Conservation (phyloP, 2,797 vertebrate species). For the Pseudotriccus pelzelni region DNA sequence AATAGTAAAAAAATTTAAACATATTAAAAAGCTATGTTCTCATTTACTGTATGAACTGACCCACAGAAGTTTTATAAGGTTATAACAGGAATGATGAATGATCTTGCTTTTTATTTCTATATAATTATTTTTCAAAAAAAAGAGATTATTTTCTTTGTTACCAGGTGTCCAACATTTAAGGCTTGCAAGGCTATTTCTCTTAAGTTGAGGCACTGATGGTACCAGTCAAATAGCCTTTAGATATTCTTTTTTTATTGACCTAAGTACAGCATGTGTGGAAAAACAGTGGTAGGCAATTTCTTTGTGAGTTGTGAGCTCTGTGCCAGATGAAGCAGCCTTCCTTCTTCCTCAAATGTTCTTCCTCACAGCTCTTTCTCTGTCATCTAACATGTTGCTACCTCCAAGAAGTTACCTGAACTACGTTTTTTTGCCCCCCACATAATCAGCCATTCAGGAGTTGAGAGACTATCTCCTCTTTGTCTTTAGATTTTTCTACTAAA, state of each 20-base stretch:
- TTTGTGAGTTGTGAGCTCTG: not conserved
- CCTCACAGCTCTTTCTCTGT: not conserved
- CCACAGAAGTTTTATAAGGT: not conserved
- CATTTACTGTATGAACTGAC: not conserved
- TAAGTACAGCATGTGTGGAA: not conserved
- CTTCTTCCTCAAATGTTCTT: not conserved
- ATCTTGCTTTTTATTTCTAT: not conserved
- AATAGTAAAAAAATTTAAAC: not conserved
- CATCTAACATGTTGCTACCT: not conserved
- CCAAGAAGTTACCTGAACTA: not conserved
- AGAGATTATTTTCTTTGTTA: not conserved
- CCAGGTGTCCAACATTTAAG: not conserved
- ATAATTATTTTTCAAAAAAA: not conserved
- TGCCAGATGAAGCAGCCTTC: not conserved
- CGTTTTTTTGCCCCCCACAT: not conserved
- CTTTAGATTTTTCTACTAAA: not conserved
- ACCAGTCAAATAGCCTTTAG: not conserved
- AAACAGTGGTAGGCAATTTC: not conserved
- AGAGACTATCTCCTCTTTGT: not conserved
- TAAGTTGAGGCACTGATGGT: not conserved
- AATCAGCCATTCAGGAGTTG: not conserved
- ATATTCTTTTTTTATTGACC: not conserved
- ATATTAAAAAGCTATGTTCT: not conserved
- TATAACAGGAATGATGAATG: not conserved
- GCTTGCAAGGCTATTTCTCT: not conserved